Evolutionary conservation across 2,888 invertebrate genomes (phyloP).

Genomic region (Petrolisthes manimaculis): DNA sequence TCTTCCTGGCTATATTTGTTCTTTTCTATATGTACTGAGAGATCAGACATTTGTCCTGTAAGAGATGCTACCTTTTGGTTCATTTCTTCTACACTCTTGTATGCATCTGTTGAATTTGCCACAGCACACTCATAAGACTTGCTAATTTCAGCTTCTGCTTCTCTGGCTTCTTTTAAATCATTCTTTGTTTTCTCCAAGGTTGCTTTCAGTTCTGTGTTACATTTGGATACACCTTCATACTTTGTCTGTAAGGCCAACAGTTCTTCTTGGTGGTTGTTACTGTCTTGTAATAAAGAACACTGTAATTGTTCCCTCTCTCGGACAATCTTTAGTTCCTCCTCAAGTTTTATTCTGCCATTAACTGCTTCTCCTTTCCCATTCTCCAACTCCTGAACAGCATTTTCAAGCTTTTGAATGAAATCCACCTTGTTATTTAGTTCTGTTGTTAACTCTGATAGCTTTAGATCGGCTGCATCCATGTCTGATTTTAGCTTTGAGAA

Average conservation of each 20-base stretch:
- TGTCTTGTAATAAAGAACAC: background rate
- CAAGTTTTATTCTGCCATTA: background rate
- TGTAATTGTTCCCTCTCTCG: background rate
- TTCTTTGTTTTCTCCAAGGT: slow-evolving; percentile 13
- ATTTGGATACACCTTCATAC: slow-evolving; percentile 12
- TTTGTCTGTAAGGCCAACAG: slow-evolving; percentile 4
- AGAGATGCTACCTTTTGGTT: slow-evolving; percentile 19
- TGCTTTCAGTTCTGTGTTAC: slow-evolving; percentile 5
- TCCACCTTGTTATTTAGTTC: slow-evolving; percentile 8
- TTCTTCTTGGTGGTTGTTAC: slow-evolving; percentile 19
- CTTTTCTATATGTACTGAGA: background rate
- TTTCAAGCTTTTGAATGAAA: background rate
- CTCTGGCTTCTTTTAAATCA: slow-evolving; percentile 16
- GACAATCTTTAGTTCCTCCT: background rate
- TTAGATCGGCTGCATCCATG: too few species aligned
- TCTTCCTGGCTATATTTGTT: slow-evolving; percentile 23
- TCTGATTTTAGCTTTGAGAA: background rate
- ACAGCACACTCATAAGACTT: slow-evolving; percentile 1
- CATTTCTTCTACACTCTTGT: background rate
- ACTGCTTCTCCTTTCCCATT: slow-evolving; percentile 14
- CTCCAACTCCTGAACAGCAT: slow-evolving; percentile 2
- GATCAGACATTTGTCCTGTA: slow-evolving; percentile 9
- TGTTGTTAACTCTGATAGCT: too few species aligned
- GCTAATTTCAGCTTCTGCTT: slow-evolving; percentile 28
- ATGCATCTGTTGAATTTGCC: slow-evolving; percentile 11